phyloP scores from a whole-genome alignment of 2,888 invertebrate genomes.

The Norana najaformis region DNA sequence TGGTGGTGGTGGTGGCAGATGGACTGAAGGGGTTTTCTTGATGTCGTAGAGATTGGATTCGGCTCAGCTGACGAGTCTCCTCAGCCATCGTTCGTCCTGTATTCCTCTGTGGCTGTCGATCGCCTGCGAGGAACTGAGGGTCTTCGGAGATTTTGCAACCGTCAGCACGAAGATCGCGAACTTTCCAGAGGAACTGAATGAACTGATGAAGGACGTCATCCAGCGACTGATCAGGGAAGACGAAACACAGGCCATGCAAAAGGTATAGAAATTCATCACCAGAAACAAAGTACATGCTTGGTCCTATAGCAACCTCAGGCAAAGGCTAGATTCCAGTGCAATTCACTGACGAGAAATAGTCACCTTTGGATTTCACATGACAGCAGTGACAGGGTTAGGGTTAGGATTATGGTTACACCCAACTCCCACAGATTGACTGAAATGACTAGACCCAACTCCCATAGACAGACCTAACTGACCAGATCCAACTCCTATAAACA shows the following conservation, averaged over 20 bases:
- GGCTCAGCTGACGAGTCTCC: conserved; percentile 48
- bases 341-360: no score
- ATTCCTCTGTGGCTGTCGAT: conserved; percentile 56
- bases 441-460: no score
- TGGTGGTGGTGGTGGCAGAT: not conserved
- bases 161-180: conserved; percentile 50
- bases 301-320: no score
- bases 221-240: conserved; percentile 52
- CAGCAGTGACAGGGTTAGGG: no score
- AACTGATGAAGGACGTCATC: conserved; percentile 48
- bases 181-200: conserved; percentile 50
- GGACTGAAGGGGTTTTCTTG: no score
- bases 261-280: conserved; percentile 46
- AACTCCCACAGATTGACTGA: no score
- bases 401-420: no score
- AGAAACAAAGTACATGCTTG: no score
- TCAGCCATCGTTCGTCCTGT: conserved; percentile 48
- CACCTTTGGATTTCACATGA: no score
- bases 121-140: conserved; percentile 55
- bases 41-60: conserved; percentile 50
- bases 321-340: no score
- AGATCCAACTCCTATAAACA: no score
- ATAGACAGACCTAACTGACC: no score
- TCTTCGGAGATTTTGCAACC: conserved; percentile 56
- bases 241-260: conserved; percentile 49